phyloP scores from a whole-genome alignment of 2,888 invertebrate species.

The Thecophora atra region DNA sequence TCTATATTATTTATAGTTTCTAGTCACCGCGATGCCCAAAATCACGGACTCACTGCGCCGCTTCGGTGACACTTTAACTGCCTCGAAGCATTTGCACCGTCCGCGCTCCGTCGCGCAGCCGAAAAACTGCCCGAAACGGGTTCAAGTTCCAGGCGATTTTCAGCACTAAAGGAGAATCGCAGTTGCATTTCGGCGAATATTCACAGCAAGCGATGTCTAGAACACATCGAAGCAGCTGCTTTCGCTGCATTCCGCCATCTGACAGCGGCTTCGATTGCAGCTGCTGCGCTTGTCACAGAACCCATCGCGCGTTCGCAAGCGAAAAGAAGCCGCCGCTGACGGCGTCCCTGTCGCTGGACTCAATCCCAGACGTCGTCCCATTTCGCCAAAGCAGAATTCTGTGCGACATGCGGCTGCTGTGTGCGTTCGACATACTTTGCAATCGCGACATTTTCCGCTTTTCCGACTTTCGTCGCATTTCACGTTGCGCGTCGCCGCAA shows the following conservation, averaged over 20 bases:
- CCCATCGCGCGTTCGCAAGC: no score
- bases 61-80: not conserved
- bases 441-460: conserved; percentile 18
- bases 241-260: no score
- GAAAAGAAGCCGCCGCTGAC: no score
- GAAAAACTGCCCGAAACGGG: not conserved
- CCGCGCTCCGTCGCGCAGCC: not conserved
- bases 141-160: not conserved
- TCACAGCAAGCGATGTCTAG: no score
- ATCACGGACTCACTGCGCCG: not conserved
- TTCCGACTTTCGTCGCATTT: not conserved
- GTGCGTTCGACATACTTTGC: conserved; percentile 12
- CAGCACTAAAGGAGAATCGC: no score
- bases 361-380: conserved; percentile 4
- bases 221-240: no score
- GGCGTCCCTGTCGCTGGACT: not conserved
- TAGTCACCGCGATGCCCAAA: not conserved
- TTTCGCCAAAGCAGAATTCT: conserved; percentile 11
- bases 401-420: conserved; percentile 3
- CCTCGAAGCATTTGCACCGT: not conserved
- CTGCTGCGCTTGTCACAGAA: no score
- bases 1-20: conserved; percentile 5
- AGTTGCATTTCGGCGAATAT: no score
- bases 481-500: not conserved
- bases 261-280: no score